phyloP scores from a whole-genome alignment of 2,797 vertebrate genomes.

The Coluber constrictor region DNA sequence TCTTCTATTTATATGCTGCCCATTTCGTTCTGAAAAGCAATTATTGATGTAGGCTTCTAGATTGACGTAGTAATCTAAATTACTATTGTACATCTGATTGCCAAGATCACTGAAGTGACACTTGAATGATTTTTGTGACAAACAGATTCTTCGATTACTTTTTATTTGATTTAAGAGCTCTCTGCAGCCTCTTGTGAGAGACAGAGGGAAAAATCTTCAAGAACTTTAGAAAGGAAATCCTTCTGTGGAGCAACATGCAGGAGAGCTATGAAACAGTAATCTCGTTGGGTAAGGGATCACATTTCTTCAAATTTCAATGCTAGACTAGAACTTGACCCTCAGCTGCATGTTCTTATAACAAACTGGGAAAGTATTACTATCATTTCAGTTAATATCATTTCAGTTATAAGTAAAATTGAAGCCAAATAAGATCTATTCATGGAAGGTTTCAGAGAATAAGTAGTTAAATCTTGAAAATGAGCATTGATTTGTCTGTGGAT shows the following conservation, averaged over 20 bases:
- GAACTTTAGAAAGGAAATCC: background rate
- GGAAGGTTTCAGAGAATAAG: background rate
- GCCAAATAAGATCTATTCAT: background rate
- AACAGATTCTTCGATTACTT: background rate
- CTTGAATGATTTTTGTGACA: background rate
- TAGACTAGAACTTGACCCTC: background rate
- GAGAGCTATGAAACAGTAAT: constrained; percentile 31
- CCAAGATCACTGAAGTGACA: background rate
- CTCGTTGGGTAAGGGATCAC: constrained; percentile 20
- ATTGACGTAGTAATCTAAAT: background rate
- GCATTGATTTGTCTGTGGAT: background rate
- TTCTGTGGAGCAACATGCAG: constrained; percentile 4
- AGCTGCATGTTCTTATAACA: background rate
- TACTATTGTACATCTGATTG: background rate
- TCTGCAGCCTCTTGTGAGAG: background rate
- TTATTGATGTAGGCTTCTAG: background rate
- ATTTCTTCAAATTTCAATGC: background rate
- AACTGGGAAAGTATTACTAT: background rate
- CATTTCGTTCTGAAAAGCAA: background rate
- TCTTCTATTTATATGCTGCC: background rate
- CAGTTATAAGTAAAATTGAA: background rate
- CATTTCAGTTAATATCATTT: background rate
- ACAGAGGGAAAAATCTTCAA: background rate
- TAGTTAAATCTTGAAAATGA: background rate
- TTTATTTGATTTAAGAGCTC: background rate